Evolutionary conservation across 1,140 invertebrate genomes (phyloP).

Genomic region (Tetramorium simillimum): DNA sequence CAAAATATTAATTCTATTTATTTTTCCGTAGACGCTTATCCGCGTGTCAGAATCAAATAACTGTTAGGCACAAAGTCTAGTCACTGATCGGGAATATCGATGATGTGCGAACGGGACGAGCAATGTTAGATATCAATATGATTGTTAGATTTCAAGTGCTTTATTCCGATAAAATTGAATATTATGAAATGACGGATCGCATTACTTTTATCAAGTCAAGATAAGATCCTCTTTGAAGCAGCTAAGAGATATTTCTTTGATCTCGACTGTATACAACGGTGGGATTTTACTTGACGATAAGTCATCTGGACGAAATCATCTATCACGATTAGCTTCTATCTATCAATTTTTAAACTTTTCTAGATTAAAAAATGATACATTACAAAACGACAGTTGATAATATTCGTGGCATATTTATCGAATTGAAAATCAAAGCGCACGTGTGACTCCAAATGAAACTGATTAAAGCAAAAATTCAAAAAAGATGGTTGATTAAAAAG

Average conservation of each 20-base stretch:
- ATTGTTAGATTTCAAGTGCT: conserved; percentile 14
- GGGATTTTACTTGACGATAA: background rate
- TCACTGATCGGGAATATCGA: conserved; percentile 13
- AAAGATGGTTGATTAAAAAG: background rate
- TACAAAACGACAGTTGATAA: background rate
- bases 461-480: background rate
- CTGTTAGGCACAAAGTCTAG: background rate
- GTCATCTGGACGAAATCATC: background rate
- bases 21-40: background rate
- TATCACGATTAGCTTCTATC: background rate
- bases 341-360: background rate
- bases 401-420: background rate
- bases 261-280: too few species aligned
- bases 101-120: background rate
- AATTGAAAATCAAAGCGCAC: background rate
- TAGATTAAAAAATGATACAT: background rate
- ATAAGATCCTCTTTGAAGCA: conserved; percentile 17
- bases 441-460: background rate
- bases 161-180: conserved; percentile 21
- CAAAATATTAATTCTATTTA: background rate
- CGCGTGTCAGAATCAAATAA: background rate
- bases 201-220: conserved; percentile 10
- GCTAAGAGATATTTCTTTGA: background rate
- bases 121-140: too few species aligned
- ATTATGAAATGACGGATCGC: background rate